phyloP scores from a whole-genome alignment of 2,888 invertebrate genomes.

The Xylota segnis region DNA sequence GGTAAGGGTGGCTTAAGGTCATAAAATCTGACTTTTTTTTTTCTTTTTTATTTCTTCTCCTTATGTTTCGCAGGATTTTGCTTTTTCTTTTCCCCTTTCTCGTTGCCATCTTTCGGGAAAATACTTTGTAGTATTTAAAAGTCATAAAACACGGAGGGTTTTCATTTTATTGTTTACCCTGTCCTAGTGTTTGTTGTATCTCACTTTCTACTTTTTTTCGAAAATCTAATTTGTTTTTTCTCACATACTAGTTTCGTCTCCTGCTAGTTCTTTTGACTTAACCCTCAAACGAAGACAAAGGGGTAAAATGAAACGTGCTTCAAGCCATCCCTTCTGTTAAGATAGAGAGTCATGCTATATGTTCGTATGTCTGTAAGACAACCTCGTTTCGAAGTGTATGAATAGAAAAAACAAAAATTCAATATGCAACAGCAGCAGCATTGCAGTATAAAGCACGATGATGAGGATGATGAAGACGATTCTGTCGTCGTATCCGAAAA shows the following conservation, averaged over 20 bases:
- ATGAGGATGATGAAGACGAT: conserved; percentile 42
- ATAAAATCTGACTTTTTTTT: conserved; percentile 13
- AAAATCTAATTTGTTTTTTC: background rate
- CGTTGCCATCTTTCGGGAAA: background rate
- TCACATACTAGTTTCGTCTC: background rate
- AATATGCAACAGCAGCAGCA: background rate
- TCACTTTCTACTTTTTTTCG: background rate
- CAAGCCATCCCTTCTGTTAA: conserved; percentile 6
- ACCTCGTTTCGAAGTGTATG: conserved; percentile 26
- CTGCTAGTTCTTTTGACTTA: background rate
- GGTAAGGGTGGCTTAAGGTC: conserved; percentile 21
- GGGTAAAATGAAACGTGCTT: conserved; percentile 33
- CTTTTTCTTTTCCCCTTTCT: background rate
- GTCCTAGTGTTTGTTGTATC: background rate
- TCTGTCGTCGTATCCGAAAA: conserved; percentile 12
- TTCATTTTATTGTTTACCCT: background rate
- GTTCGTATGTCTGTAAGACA: no score
- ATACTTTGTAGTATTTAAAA: conserved; percentile 18
- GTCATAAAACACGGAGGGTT: background rate
- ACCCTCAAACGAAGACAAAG: conserved; percentile 13
- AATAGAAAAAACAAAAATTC: background rate
- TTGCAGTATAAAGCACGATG: conserved; percentile 36
- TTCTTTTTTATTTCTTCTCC: conserved; percentile 18
- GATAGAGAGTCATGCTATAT: conserved; percentile 28
- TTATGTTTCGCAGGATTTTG: conserved; percentile 7